Percentiles rank a stretch among this genome's conserved stretches.
Conservation (phyloP, 2,888 invertebrate genomes). For the Stenichneumon culpator region DNA sequence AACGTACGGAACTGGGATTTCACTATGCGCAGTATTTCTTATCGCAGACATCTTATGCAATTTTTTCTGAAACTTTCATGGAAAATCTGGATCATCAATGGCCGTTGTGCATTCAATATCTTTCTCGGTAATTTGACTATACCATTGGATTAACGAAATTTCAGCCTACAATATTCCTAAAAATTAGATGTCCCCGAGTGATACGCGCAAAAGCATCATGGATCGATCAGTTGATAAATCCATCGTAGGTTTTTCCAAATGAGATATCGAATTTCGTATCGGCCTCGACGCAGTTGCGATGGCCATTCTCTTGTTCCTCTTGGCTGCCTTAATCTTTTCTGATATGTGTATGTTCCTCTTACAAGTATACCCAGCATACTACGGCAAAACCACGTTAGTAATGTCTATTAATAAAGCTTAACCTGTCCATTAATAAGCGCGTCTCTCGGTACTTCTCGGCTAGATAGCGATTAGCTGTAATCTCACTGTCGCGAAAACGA, state of each 20-base stretch:
- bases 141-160: background rate
- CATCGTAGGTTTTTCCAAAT: constrained; percentile 25
- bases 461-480: constrained; percentile 48
- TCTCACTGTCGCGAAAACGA: constrained; percentile 28
- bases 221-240: constrained; percentile 9
- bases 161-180: background rate
- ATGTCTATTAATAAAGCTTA: constrained; percentile 49
- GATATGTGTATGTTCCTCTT: background rate
- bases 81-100: background rate
- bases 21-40: background rate
- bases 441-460: constrained; percentile 32
- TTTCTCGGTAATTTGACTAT: background rate
- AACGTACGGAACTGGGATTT: too few relatives aligned
- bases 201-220: background rate
- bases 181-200: background rate
- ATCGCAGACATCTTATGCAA: background rate
- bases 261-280: constrained; percentile 18
- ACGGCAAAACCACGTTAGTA: constrained; percentile 7
- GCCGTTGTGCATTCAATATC: background rate
- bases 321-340: constrained; percentile 40
- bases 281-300: background rate
- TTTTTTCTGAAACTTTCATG: background rate
- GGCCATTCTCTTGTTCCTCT: constrained; percentile 13
- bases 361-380: background rate
- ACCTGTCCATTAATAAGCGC: constrained; percentile 31